Evolutionary conservation across 1,140 invertebrate genomes (phyloP).

Genomic region (Leguminivora glycinivorella): DNA sequence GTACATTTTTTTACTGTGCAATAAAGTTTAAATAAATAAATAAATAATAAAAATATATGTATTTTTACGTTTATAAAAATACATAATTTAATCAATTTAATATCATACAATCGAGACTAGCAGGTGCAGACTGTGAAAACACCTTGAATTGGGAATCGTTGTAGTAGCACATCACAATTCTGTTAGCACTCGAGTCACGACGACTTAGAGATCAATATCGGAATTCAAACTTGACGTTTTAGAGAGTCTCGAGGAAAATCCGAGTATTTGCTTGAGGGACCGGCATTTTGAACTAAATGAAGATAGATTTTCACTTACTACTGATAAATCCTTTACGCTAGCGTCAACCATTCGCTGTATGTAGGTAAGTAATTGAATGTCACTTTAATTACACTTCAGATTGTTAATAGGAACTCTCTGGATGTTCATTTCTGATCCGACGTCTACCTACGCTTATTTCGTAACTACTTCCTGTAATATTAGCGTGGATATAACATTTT

Average conservation of each 20-base stretch:
- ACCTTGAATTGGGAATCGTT: neutral
- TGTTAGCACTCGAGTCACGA: conserved; percentile 34
- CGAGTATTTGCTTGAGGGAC: conserved; percentile 11
- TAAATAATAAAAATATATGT: no score
- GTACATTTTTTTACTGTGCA: no score
- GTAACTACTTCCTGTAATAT: no score
- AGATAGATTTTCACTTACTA: conserved; percentile 4
- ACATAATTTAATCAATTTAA: no score
- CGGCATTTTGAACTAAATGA: conserved; percentile 8
- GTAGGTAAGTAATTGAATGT: no score
- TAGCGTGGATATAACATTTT: no score
- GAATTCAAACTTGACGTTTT: conserved; percentile 40
- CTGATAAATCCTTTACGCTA: neutral
- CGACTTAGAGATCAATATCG: conserved; percentile 33
- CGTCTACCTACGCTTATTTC: no score
- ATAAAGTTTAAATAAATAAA: no score
- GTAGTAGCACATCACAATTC: conserved; percentile 5
- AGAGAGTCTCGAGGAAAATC: conserved; percentile 32
- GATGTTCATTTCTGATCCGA: no score
- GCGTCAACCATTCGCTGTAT: neutral
- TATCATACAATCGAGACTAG: neutral
- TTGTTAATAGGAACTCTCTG: no score
- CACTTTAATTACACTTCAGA: no score
- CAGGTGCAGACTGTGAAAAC: neutral
- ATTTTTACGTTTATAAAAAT: no score